Conservation (phyloP, 2,888 invertebrate genomes). For the Lordiphosa andalusiaca region DNA sequence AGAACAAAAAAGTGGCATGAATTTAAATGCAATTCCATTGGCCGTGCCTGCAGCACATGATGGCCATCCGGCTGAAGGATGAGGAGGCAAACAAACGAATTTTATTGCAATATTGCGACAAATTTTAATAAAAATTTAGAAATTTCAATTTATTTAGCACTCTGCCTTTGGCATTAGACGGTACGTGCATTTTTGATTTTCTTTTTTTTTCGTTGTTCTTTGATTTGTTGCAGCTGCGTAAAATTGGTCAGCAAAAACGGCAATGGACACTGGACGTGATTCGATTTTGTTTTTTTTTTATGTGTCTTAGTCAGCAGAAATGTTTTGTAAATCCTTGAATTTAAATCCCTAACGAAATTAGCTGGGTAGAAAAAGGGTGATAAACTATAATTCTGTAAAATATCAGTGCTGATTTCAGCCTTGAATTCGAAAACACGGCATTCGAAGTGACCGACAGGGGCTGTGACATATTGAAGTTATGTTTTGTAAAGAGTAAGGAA, state of each 20-base stretch:
- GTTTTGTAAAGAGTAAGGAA: too few species aligned
- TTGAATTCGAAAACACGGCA: too few species aligned
- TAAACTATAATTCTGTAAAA: too few species aligned
- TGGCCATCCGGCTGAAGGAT: conserved; percentile 39
- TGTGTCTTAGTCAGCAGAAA: conserved; percentile 6
- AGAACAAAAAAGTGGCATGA: neutral
- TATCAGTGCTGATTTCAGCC: too few species aligned
- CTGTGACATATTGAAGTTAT: too few species aligned
- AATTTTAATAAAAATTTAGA: conserved; percentile 73
- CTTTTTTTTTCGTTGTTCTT: conserved; percentile 38
- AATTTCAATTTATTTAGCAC: conserved; percentile 71
- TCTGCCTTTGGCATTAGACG: conserved; percentile 14
- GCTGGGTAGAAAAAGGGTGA: too few species aligned
- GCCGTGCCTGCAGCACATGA: conserved; percentile 51
- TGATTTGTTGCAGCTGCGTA: conserved; percentile 71
- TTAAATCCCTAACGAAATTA: conserved; percentile 28
- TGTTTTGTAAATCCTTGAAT: neutral
- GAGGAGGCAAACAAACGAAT: conserved; percentile 54
- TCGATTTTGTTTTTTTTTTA: conserved; percentile 56
- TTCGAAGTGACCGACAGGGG: too few species aligned
- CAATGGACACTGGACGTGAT: conserved; percentile 60
- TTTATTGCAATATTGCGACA: conserved; percentile 73
- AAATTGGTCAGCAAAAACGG: conserved; percentile 71
- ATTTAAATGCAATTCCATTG: conserved; percentile 42
- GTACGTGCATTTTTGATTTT: neutral